Conservation (phyloP, 2,113 vertebrate genomes). For the Antigone vipio region DNA sequence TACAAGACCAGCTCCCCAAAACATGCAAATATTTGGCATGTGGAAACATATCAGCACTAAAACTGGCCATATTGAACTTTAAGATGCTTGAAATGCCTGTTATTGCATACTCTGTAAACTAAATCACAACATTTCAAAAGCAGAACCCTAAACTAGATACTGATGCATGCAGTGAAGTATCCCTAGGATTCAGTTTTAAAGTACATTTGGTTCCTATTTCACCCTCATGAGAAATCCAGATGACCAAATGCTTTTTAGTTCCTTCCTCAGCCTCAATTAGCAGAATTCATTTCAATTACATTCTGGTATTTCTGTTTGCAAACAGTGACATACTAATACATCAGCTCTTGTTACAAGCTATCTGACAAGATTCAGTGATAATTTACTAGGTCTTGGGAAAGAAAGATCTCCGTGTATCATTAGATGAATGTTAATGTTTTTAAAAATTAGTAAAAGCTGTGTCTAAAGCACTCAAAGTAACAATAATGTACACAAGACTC, state of each 20-base stretch:
- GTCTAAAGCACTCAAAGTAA: neutral
- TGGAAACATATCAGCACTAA: neutral
- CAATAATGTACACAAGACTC: neutral
- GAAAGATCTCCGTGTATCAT: neutral
- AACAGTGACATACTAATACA: neutral
- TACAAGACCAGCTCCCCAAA: neutral
- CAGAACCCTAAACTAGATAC: neutral
- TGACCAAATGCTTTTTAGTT: slow-evolving; percentile 26
- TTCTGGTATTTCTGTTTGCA: neutral
- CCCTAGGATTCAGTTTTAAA: neutral
- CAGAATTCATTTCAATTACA: neutral
- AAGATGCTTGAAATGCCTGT: neutral
- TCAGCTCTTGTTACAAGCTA: neutral
- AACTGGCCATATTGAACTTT: neutral
- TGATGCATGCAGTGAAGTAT: neutral
- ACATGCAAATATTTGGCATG: slow-evolving; percentile 27
- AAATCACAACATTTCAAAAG: slow-evolving; percentile 9
- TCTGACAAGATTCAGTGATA: neutral
- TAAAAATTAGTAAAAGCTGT: neutral
- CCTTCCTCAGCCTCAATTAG: slow-evolving; percentile 37
- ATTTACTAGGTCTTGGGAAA: neutral
- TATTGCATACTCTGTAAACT: neutral
- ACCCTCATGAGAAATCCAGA: slow-evolving; percentile 29
- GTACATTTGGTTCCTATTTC: slow-evolving; percentile 16
- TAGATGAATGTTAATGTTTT: neutral